Conservation (phyloP, 2,113 vertebrate species). For the Poeciliopsis occidentalis region DNA sequence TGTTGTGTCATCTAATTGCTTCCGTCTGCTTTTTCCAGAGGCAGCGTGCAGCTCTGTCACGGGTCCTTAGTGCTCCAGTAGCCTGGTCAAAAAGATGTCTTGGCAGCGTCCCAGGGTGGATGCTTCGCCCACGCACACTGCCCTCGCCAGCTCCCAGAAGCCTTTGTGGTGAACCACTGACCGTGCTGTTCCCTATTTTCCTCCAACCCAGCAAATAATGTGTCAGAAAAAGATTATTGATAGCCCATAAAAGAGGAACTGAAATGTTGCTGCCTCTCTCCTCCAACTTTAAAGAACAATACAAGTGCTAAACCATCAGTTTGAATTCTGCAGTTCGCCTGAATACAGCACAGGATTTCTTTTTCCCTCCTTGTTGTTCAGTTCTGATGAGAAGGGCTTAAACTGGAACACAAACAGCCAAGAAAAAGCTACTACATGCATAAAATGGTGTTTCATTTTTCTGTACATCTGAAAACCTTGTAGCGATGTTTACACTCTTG, state of each 20-base stretch:
- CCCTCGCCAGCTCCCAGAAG: constrained; percentile 76
- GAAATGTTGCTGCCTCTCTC: constrained; percentile 67
- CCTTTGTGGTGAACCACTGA: constrained; percentile 82
- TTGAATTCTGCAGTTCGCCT: constrained; percentile 57
- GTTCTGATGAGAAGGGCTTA: constrained; percentile 57
- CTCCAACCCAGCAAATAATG: constrained; percentile 81
- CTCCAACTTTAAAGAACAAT: constrained; percentile 72
- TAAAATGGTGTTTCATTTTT: constrained; percentile 46
- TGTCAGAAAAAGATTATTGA: constrained; percentile 76
- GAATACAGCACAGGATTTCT: constrained; percentile 52
- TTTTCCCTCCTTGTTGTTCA: constrained; percentile 48
- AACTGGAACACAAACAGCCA: constrained; percentile 55
- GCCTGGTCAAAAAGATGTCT: constrained; percentile 73
- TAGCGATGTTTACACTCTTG: constrained; percentile 26
- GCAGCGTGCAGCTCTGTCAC: constrained; percentile 79
- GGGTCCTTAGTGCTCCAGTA: constrained; percentile 74
- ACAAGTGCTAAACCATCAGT: constrained; percentile 77
- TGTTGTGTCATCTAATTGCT: constrained; percentile 77
- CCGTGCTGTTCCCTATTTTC: constrained; percentile 77
- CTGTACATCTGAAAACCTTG: constrained; percentile 54
- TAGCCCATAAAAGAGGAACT: constrained; percentile 74
- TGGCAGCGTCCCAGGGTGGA: constrained; percentile 81
- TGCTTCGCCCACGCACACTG: constrained; percentile 71
- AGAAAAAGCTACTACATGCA: constrained; percentile 61
- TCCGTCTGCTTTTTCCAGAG: constrained; percentile 76